Evolutionary conservation across 2,888 invertebrate genomes (phyloP).

Genomic region (Philereme transversata): DNA sequence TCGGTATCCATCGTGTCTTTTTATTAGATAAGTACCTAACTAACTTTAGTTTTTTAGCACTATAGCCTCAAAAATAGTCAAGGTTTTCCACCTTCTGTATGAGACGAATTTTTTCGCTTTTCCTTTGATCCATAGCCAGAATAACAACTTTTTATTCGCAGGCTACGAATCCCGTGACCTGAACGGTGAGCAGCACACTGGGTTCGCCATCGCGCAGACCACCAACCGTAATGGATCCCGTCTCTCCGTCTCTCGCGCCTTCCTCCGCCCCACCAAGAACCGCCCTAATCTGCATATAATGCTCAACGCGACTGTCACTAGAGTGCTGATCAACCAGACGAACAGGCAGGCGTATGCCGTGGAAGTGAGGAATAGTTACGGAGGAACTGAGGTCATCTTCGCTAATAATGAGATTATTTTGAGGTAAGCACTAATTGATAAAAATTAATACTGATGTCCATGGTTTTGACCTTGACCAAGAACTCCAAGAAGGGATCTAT

Average conservation of each 20-base stretch:
- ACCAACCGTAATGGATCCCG: slow-evolving; percentile 94
- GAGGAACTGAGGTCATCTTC: slow-evolving; percentile 83
- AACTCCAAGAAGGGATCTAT: too few relatives aligned
- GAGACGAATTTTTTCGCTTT: too few relatives aligned
- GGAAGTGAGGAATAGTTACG: slow-evolving; percentile 85
- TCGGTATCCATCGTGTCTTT: too few relatives aligned
- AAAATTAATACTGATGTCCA: too few relatives aligned
- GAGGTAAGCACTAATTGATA: slow-evolving; percentile 63
- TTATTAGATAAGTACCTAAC: too few relatives aligned
- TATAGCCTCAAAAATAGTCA: too few relatives aligned
- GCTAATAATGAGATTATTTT: slow-evolving; percentile 88
- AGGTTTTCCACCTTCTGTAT: too few relatives aligned
- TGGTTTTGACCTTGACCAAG: too few relatives aligned
- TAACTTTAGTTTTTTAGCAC: too few relatives aligned
- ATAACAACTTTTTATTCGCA: slow-evolving; percentile 44
- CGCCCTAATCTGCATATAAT: slow-evolving; percentile 92
- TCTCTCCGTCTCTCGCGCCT: slow-evolving; percentile 91
- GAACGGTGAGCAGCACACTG: slow-evolving; percentile 91
- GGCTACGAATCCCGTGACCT: slow-evolving; percentile 90
- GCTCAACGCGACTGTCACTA: slow-evolving; percentile 91
- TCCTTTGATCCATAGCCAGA: too few relatives aligned
- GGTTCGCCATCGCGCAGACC: slow-evolving; percentile 95
- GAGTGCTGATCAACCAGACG: slow-evolving; percentile 89
- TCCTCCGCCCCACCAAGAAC: slow-evolving; percentile 89
- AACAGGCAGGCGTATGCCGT: slow-evolving; percentile 91